Percentiles rank a stretch among this genome's conserved stretches.
These are phyloP conservation scores for Teinopalpus imperialis DNA, from an alignment of 2,888 invertebrate genomes.

Conservation along the genomic window DNA sequence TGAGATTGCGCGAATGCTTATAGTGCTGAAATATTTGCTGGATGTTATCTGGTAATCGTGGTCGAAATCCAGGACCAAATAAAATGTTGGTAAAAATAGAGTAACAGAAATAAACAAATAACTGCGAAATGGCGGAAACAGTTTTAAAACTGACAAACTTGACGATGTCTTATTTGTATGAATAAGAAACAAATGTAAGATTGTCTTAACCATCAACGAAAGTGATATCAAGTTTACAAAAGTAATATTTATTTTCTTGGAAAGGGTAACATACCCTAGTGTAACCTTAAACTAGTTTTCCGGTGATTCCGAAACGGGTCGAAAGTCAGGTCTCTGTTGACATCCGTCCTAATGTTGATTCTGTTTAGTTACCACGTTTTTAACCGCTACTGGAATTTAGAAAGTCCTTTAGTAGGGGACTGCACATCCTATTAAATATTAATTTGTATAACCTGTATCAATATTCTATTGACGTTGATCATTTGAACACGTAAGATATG, in stretches of 20 bases:
- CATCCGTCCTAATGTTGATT: conserved; percentile 63
- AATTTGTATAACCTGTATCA: conserved; percentile 23
- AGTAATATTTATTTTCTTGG: conserved; percentile 57
- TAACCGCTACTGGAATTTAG: conserved; percentile 52
- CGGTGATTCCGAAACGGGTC: conserved; percentile 52
- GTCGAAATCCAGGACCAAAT: no score
- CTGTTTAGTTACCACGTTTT: conserved; percentile 48
- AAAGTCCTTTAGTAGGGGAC: conserved; percentile 16
- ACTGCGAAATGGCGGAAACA: no score
- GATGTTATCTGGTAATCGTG: no score
- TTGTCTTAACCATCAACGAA: conserved; percentile 32
- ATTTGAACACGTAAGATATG: not conserved
- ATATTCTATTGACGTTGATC: not conserved
- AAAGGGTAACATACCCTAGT: conserved; percentile 56
- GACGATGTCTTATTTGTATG: not conserved
- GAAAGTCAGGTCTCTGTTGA: conserved; percentile 63
- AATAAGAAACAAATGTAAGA: not conserved
- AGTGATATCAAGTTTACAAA: conserved; percentile 46
- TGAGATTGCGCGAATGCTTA: no score
- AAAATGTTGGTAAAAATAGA: no score
- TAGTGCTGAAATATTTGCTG: no score
- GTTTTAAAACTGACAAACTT: no score
- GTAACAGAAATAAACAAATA: no score
- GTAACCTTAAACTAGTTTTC: conserved; percentile 68
- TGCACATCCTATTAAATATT: conserved; percentile 14